These are phyloP conservation scores for Sebastes steindachneri DNA, from an alignment of 2,797 vertebrate genomes.

Conservation along the genomic window DNA sequence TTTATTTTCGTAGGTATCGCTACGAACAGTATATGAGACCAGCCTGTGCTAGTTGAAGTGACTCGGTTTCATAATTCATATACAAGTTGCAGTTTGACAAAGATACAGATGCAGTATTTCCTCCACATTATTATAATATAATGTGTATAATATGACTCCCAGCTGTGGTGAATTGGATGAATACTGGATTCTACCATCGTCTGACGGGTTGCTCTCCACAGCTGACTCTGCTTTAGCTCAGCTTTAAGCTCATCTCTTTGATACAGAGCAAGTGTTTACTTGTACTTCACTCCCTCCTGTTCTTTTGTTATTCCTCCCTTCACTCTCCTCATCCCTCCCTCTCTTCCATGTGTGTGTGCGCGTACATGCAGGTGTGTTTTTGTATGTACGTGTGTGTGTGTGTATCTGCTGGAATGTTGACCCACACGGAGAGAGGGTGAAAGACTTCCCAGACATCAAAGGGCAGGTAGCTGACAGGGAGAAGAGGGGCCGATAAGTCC, in stretches of 20 bases:
- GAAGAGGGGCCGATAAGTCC: slow-evolving; percentile 74
- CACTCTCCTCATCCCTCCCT: slow-evolving; percentile 49
- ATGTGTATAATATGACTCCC: neutral
- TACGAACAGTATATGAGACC: no score
- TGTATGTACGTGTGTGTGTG: slow-evolving; percentile 39
- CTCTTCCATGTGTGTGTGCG: slow-evolving; percentile 33
- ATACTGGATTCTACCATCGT: neutral
- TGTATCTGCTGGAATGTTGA: slow-evolving; percentile 76
- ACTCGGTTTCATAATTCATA: neutral
- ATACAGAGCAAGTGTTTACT: slow-evolving; percentile 75
- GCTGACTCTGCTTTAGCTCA: slow-evolving; percentile 22
- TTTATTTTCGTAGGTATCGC: no score
- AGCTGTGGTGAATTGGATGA: neutral
- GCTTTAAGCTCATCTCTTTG: slow-evolving; percentile 51
- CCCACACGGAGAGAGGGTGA: slow-evolving; percentile 75
- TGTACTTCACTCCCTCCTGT: slow-evolving; percentile 70
- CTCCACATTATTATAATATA: neutral
- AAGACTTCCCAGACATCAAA: slow-evolving; percentile 85
- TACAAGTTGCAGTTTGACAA: neutral
- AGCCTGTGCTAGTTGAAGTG: neutral
- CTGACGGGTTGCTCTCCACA: neutral
- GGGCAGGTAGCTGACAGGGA: slow-evolving; percentile 78
- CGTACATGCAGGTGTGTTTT: neutral
- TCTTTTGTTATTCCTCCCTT: slow-evolving; percentile 77
- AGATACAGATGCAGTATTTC: neutral